phyloP scores from a whole-genome alignment of 2,888 invertebrate species.

The Synanthedon tipuliformis region DNA sequence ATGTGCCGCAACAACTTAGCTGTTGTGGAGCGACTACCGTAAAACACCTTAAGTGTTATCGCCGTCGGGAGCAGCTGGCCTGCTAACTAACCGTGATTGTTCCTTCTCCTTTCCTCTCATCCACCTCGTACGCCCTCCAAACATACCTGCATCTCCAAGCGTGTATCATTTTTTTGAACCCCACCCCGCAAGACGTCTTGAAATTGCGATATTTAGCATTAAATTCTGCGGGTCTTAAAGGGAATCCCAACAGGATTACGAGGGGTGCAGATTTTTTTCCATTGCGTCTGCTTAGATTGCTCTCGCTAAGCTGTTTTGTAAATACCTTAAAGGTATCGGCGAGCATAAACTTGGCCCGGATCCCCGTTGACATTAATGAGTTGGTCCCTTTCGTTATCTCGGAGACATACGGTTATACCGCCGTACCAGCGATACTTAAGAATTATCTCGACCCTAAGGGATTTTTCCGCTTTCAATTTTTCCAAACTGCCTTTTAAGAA shows the following conservation, averaged over 20 bases:
- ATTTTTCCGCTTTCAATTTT: conserved; percentile 32
- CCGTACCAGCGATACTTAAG: conserved; percentile 39
- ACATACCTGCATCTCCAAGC: conserved; percentile 6
- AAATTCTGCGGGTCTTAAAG: conserved; percentile 61
- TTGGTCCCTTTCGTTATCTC: conserved; percentile 56
- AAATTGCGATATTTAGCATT: conserved; percentile 66
- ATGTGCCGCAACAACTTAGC: conserved; percentile 20
- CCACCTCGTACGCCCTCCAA: conserved; percentile 3
- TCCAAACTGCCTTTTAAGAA: conserved; percentile 33
- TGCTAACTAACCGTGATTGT: conserved; percentile 56
- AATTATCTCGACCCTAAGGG: conserved; percentile 33
- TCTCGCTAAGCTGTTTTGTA: conserved; percentile 55
- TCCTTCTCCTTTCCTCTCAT: conserved; percentile 16
- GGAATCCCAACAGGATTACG: conserved; percentile 54
- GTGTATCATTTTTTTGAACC: conserved; percentile 62
- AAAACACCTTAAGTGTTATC: conserved; percentile 49
- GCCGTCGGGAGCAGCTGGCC: conserved; percentile 45
- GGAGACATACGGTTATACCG: conserved; percentile 53
- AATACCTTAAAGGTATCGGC: conserved; percentile 65
- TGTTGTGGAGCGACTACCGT: conserved; percentile 21
- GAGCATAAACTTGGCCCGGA: conserved; percentile 49
- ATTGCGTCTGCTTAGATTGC: conserved; percentile 44
- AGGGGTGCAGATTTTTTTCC: conserved; percentile 43
- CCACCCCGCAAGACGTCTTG: conserved; percentile 45
- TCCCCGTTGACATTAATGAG: conserved; percentile 62